Conservation (phyloP, 1,140 invertebrate genomes). For the Pseudomyrmex gracilis region DNA sequence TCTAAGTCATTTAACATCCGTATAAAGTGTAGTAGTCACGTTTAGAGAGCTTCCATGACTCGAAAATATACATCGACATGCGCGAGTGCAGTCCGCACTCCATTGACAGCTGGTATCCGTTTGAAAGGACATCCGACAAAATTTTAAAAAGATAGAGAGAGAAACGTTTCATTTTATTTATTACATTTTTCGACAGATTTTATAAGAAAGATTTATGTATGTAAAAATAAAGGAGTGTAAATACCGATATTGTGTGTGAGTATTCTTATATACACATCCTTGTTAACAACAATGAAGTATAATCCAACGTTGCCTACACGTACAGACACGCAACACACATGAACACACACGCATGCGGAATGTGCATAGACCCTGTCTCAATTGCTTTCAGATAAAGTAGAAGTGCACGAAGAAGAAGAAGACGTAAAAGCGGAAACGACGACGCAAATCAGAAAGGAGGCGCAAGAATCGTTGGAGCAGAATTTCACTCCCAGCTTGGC, state of each 20-base stretch:
- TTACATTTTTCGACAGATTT: constrained; percentile 74
- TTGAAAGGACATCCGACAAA: constrained; percentile 13
- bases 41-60: constrained; percentile 36
- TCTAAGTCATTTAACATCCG: constrained; percentile 28
- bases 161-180: constrained; percentile 68
- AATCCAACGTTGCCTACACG: background rate
- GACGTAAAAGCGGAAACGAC: constrained; percentile 61
- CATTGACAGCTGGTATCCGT: background rate
- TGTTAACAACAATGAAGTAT: background rate
- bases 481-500: constrained; percentile 82
- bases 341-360: constrained; percentile 21
- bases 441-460: constrained; percentile 67
- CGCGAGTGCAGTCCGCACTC: constrained; percentile 24
- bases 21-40: background rate
- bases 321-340: background rate
- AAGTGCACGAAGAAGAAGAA: constrained; percentile 17
- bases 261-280: constrained; percentile 56
- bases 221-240: constrained; percentile 81
- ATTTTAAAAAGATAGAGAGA: constrained; percentile 22
- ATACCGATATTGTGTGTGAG: constrained; percentile 70
- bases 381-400: constrained; percentile 72
- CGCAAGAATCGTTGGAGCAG: constrained; percentile 76
- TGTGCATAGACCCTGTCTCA: constrained; percentile 50
- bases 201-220: constrained; percentile 75
- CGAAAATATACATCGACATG: constrained; percentile 53